phyloP scores from a whole-genome alignment of 2,888 invertebrate species.

The Diarsia mendica region DNA sequence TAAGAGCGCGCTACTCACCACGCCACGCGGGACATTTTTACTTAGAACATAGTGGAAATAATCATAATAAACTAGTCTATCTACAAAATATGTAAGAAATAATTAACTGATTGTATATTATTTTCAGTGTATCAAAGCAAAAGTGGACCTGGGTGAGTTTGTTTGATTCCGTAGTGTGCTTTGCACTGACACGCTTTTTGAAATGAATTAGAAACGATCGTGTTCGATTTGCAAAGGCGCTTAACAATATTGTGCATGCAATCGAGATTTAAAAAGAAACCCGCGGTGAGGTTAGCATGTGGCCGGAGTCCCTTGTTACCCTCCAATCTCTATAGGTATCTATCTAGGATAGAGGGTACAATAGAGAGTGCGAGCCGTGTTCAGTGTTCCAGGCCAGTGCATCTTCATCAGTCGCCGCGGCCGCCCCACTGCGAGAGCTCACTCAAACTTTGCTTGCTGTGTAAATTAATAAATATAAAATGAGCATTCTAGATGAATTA shows the following conservation, averaged over 20 bases:
- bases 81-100: constrained; percentile 44
- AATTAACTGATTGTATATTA: constrained; percentile 77
- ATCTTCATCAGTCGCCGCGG: constrained; percentile 81
- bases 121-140: constrained; percentile 89
- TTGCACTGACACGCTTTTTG: constrained; percentile 73
- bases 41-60: constrained; percentile 54
- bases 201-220: constrained; percentile 35
- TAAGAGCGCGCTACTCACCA: constrained; percentile 49
- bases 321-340: constrained; percentile 67
- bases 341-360: constrained; percentile 69
- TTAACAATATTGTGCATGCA: constrained; percentile 65
- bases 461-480: constrained; percentile 54
- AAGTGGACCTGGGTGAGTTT: constrained; percentile 86
- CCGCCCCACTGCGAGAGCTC: constrained; percentile 74
- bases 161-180: constrained; percentile 75
- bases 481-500: constrained; percentile 60
- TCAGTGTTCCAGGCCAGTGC: constrained; percentile 88
- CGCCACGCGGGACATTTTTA: constrained; percentile 61
- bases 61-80: constrained; percentile 15
- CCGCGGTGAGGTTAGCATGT: constrained; percentile 56
- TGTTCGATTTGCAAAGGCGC: constrained; percentile 53
- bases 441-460: constrained; percentile 69
- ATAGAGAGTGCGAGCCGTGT: constrained; percentile 79
- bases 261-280: constrained; percentile 59
- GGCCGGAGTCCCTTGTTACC: constrained; percentile 58